Evolutionary conservation across 2,113 vertebrate genomes (phyloP).

Genomic region (Nothobranchius kuhntae): DNA sequence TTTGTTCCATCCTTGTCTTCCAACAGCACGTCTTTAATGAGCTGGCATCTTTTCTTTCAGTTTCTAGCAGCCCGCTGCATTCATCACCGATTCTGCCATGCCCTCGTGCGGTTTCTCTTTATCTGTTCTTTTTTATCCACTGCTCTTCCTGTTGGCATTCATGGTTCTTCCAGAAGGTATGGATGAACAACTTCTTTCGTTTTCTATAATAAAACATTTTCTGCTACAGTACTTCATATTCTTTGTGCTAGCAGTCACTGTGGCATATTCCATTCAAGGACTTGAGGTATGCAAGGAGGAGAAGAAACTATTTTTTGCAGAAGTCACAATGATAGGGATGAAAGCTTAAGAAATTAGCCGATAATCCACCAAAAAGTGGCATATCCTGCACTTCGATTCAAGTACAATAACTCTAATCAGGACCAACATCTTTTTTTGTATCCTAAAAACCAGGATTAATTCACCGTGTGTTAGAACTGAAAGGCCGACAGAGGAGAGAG

Average conservation of each 20-base stretch:
- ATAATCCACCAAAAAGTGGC: conserved; percentile 52
- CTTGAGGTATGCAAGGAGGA: conserved; percentile 43
- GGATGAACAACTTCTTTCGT: conserved; percentile 48
- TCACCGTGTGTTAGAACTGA: conserved; percentile 55
- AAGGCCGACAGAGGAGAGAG: conserved; percentile 38
- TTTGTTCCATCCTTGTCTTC: conserved; percentile 49
- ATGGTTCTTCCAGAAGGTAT: conserved; percentile 46
- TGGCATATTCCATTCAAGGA: conserved; percentile 35
- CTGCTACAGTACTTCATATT: conserved; percentile 44
- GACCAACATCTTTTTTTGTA: conserved; percentile 33
- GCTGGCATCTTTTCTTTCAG: conserved; percentile 53
- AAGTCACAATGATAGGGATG: conserved; percentile 59
- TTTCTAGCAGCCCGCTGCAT: conserved; percentile 21
- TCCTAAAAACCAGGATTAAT: conserved; percentile 49
- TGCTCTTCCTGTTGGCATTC: conserved; percentile 53
- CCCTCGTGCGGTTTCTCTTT: conserved; percentile 29
- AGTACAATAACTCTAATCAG: conserved; percentile 62
- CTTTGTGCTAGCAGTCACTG: conserved; percentile 39
- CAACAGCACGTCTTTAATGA: conserved; percentile 65
- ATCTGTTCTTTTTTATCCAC: conserved; percentile 42
- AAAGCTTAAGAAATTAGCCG: conserved; percentile 45
- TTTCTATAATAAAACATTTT: conserved; percentile 54
- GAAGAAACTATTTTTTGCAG: conserved; percentile 13
- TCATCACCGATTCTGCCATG: conserved; percentile 44
- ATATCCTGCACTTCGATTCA: conserved; percentile 69